These are phyloP conservation scores for Drosophila longiperda DNA, from an alignment of 2,888 invertebrate genomes.

Conservation along the genomic window DNA sequence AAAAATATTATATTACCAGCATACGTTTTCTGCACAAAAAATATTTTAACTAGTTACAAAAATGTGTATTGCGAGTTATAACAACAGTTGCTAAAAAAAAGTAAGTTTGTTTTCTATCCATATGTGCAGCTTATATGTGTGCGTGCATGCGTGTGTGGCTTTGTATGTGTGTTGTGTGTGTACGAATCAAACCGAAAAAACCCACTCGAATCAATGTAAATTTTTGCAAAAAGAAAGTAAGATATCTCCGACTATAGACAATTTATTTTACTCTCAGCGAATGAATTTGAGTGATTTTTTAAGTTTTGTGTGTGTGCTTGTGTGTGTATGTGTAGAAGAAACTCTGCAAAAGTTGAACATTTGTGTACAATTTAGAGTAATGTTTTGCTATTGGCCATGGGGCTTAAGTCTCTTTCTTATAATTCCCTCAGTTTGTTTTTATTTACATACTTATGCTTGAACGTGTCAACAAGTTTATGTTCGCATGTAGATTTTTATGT, in stretches of 20 bases:
- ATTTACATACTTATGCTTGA: background rate
- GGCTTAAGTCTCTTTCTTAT: background rate
- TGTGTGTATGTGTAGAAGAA: background rate
- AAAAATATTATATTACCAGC: background rate
- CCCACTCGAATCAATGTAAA: constrained; percentile 37
- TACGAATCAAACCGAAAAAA: constrained; percentile 26
- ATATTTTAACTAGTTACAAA: background rate
- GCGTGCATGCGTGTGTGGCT: constrained; percentile 1
- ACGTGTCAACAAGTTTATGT: background rate
- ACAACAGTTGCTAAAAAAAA: background rate
- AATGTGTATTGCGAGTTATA: background rate
- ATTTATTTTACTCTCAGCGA: constrained; percentile 8
- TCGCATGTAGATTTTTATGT: background rate
- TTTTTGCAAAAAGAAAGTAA: constrained; percentile 56
- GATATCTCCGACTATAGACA: constrained; percentile 26
- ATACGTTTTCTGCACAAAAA: constrained; percentile 3
- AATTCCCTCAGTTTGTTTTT: background rate
- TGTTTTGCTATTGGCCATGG: constrained; percentile 5
- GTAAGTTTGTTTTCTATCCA: background rate
- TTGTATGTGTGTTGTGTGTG: constrained; percentile 11
- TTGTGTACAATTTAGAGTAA: constrained; percentile 1
- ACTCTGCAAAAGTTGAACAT: background rate
- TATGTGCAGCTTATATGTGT: constrained; percentile 12
- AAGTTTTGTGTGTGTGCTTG: background rate
- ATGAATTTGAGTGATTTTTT: constrained; percentile 1